Evolutionary conservation across 2,113 vertebrate genomes (phyloP), one percentile per base, ranked within the genome.

Genomic region (Falco punctatus): DNA sequence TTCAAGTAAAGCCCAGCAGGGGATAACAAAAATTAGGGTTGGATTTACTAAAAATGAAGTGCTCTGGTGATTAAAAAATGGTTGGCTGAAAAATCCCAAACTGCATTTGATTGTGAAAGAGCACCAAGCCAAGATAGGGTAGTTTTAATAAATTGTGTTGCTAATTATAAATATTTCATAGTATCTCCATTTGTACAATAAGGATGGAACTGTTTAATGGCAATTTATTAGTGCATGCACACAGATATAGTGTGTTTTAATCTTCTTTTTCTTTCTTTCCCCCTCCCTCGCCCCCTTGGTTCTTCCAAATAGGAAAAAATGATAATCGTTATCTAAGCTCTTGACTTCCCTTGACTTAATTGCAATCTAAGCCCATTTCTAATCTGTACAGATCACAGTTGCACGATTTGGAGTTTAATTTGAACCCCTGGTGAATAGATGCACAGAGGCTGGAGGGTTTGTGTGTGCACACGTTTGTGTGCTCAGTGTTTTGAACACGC

Each of bases 291-390:
- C 24, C 22, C 72, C 62, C 27, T 72, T 87, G 67, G 64, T 92
- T 91, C 90, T 90, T 94, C 78, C 86, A 94, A 94, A 92, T 73
- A 85, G 81, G 94, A 77, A 87, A 88, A 95, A 95, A 81, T 35
- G 13, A 88, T 95, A 96, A 97, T 97, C 67, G 44, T 95, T 95
- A 94, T 81, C 93, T 97, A 97, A 97, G 96, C 95, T 97, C 95
- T 96, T 94, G 96, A 96, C 93, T 97, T 96, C 71, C 93, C 92
- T 84, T 89, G 97, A 97, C 94, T 97, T 96, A 97, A 96, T 95
- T 97, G 91, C 93, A 96, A 95, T 95, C 92, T 96, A 97, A 98
- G 94, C 95, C 95, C 38, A 18, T 80, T 95, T 96, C 95, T 97
- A 97, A 98, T 97, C 97, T 94, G 86, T 8, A 54, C 70, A 86